Evolutionary conservation across 2,888 invertebrate genomes (phyloP).

Genomic region (Eulithis testata): DNA sequence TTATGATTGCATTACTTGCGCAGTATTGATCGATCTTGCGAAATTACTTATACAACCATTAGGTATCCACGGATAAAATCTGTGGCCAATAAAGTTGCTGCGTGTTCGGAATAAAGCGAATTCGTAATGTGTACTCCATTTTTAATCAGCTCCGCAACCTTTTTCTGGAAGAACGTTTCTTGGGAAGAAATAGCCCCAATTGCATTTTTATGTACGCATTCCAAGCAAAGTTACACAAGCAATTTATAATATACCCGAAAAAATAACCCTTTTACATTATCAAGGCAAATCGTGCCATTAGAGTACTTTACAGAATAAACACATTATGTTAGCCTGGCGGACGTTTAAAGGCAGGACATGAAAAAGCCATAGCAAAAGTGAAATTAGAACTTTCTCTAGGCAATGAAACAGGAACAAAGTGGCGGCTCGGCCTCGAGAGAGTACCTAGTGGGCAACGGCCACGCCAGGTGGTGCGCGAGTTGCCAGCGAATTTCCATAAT

Average conservation of each 20-base stretch:
- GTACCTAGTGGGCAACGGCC: conserved; percentile 38
- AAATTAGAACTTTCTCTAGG: conserved; percentile 66
- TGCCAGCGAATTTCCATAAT: conserved; percentile 72
- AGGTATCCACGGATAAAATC: conserved; percentile 50
- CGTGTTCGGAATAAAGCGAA: conserved; percentile 34
- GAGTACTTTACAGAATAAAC: conserved; percentile 19
- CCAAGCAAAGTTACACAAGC: conserved; percentile 19
- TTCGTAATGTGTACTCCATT: conserved; percentile 31
- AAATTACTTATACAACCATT: conserved; percentile 52
- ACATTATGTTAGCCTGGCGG: conserved; percentile 26
- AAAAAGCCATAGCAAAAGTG: conserved; percentile 52
- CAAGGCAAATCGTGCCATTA: background rate
- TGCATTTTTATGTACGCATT: conserved; percentile 33
- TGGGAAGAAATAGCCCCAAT: conserved; percentile 28
- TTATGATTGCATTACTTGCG: conserved; percentile 58
- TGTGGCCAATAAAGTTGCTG: conserved; percentile 45
- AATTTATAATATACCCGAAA: conserved; percentile 42
- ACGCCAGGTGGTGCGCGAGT: conserved; percentile 67
- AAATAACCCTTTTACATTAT: conserved; percentile 10
- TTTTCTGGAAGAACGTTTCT: conserved; percentile 25
- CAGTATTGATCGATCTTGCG: conserved; percentile 53
- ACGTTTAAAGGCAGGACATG: conserved; percentile 26
- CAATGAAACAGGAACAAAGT: conserved; percentile 57
- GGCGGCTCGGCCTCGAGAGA: conserved; percentile 44
- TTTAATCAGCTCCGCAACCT: conserved; percentile 29